Conservation (phyloP, 2,113 vertebrate species). For the Myrmecophaga tridactyla region DNA sequence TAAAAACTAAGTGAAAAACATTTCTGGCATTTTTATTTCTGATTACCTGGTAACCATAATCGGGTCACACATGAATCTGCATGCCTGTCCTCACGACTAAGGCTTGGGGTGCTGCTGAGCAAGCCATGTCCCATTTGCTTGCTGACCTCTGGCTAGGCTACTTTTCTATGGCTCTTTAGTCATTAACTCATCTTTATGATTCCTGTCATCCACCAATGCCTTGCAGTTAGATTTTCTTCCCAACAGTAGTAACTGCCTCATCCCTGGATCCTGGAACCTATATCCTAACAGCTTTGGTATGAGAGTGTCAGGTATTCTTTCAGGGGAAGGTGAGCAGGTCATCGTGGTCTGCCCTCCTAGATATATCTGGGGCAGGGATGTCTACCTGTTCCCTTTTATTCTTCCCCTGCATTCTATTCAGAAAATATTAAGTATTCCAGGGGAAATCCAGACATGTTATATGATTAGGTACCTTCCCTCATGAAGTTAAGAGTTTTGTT, state of each 20-base stretch:
- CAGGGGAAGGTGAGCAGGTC: background rate
- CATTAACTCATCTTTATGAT: background rate
- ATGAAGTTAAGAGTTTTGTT: background rate
- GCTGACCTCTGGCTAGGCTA: fast-evolving
- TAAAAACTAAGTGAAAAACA: background rate
- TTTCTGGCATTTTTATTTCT: background rate
- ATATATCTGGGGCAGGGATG: background rate
- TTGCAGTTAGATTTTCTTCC: background rate
- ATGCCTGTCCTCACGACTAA: background rate
- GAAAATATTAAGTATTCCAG: background rate
- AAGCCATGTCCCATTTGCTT: background rate
- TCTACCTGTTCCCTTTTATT: no score
- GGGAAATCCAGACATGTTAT: background rate
- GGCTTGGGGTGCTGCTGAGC: background rate
- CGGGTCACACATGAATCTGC: background rate
- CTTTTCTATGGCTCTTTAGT: background rate
- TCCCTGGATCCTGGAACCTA: background rate
- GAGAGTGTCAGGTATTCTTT: background rate
- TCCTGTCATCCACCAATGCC: background rate
- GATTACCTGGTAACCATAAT: background rate
- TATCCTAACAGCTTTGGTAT: background rate
- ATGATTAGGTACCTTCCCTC: background rate
- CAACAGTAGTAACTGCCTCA: background rate
- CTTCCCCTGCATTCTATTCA: background rate
- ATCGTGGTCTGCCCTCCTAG: background rate